Evolutionary conservation across 2,888 invertebrate species (phyloP).

Genomic region (Tenthredo amoena): DNA sequence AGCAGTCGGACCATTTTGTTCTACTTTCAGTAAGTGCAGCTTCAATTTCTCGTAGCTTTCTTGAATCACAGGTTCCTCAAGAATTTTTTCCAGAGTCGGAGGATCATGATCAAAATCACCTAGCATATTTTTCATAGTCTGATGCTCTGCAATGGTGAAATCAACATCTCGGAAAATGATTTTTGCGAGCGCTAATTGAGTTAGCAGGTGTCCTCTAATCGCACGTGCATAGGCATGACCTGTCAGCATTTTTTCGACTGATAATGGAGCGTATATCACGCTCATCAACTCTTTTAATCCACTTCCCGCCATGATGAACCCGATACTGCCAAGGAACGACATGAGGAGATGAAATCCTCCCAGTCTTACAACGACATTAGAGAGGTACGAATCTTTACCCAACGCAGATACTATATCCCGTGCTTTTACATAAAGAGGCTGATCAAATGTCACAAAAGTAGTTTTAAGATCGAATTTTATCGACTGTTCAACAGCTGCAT

Average conservation of each 20-base stretch:
- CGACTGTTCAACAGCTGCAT: slow-evolving; percentile 12
- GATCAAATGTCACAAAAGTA: slow-evolving; percentile 35
- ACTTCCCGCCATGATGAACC: not conserved
- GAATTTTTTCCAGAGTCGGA: not conserved
- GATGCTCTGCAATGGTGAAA: not conserved
- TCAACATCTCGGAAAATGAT: not conserved
- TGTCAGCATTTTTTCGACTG: not conserved
- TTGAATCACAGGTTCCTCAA: not conserved
- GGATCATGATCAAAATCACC: not conserved
- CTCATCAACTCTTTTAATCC: not conserved
- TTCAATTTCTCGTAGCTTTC: not conserved
- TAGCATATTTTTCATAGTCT: not conserved
- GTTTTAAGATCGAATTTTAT: not conserved
- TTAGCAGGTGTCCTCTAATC: not conserved
- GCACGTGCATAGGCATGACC: slow-evolving; percentile 10
- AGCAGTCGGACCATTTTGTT: not conserved
- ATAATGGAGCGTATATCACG: not conserved
- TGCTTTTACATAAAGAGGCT: not conserved
- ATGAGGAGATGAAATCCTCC: not conserved
- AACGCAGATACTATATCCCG: not conserved
- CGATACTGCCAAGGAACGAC: not conserved
- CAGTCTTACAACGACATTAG: not conserved
- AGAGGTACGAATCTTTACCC: not conserved
- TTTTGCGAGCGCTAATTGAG: not conserved
- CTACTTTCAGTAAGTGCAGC: not conserved